Evolutionary conservation across 2,888 invertebrate species (phyloP).

Genomic region (Galeruca laticollis): DNA sequence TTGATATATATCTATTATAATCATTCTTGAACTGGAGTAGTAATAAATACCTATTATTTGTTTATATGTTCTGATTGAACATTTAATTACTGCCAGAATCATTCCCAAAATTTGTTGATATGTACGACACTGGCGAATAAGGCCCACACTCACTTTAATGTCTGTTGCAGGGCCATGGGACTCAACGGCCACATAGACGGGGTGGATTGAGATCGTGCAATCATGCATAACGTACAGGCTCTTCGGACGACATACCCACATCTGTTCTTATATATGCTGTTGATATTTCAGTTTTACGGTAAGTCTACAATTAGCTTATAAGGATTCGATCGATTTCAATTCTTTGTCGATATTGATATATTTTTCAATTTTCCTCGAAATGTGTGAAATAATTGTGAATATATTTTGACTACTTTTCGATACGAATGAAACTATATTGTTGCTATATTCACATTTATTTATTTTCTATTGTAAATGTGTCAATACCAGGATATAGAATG

Average conservation of each 20-base stretch:
- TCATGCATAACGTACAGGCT: slow-evolving; percentile 61
- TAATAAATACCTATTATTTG: too few relatives aligned
- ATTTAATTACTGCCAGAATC: too few relatives aligned
- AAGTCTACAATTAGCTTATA: slow-evolving; percentile 50
- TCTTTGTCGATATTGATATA: slow-evolving; percentile 21
- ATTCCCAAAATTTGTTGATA: neutral
- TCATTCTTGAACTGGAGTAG: too few relatives aligned
- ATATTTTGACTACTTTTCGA: slow-evolving; percentile 12
- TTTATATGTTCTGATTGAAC: too few relatives aligned
- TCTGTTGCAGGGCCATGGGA: slow-evolving; percentile 65
- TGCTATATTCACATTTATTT: too few relatives aligned
- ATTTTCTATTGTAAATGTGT: too few relatives aligned
- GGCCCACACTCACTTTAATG: slow-evolving; percentile 51
- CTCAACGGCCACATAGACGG: slow-evolving; percentile 61
- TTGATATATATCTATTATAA: too few relatives aligned
- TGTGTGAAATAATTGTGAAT: slow-evolving; percentile 1
- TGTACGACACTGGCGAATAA: slow-evolving; percentile 3
- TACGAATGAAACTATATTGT: too few relatives aligned
- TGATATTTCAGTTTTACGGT: slow-evolving; percentile 60
- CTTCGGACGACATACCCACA: slow-evolving; percentile 58
- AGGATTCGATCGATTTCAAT: slow-evolving; percentile 15
- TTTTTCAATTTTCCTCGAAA: neutral
- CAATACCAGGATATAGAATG: too few relatives aligned
- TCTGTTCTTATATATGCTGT: slow-evolving; percentile 58
- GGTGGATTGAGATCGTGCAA: slow-evolving; percentile 64